Evolutionary conservation across 2,797 vertebrate genomes (phyloP), one percentile per base, ranked within the genome.

Genomic region (Neoniphon sammara): DNA sequence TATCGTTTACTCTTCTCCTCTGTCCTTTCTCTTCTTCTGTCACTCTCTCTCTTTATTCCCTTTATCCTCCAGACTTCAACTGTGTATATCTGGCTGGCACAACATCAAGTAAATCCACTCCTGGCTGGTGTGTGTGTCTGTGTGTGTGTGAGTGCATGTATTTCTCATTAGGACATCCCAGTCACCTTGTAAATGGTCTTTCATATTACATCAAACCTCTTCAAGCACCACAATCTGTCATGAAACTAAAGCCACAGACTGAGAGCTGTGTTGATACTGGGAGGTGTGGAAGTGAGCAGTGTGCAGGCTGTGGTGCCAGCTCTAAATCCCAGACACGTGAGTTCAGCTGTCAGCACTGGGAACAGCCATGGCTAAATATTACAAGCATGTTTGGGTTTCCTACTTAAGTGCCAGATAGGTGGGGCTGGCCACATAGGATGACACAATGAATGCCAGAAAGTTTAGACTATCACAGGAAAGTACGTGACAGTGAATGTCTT

Each of bases 101-200:
- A 17, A 14, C 6, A 7, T 25, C 8, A 27, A 49, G 44, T 31
- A 63, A 63, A 31, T n/a, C 20, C 34, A 14, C 20, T 39, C n/a
- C 58, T 20, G 61, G 34, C 30, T 66, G 52, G 42, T 31, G 6
- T 50, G 23, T n/a, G 46, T 30, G 5, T 64, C 47, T 52, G 11
- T 64, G 15, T 65, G 30, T 53, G 30, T 53, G 21, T 6, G 31
- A 6, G 31, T 34, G 7, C 31, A 34, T 34, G 2, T 34, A 34
- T 34, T 34, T 5, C 1, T 36, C 18, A 11, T 47, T 39, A n/a
- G 31, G 31, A 54, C 12, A 9, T 54, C 50, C 64, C 34, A 39
- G 50, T 31, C 50, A 66, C 63, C 30, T 54, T 30, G 49, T 53
- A 34, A 54, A 53, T 65, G 18, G 27, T 63, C 44, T 66, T 53